Percentiles rank a stretch among this genome's conserved stretches.
Evolutionary conservation across 2,113 vertebrate genomes (phyloP).

Genomic region (Bubalus kerabau): DNA sequence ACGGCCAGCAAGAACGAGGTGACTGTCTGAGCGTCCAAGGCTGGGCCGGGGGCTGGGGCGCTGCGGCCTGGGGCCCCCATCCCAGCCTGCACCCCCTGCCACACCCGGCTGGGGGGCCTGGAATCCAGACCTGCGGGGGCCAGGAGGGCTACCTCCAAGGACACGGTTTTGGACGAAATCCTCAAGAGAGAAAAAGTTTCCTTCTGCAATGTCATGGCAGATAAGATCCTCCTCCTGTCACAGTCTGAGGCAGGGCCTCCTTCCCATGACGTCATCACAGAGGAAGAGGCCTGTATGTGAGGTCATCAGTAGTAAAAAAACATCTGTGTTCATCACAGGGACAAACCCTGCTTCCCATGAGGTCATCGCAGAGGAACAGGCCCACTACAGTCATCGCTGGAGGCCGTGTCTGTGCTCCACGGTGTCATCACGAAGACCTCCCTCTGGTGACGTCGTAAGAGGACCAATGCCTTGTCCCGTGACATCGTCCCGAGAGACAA

Average conservation of each 20-base stretch:
- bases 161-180: neutral
- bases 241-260: neutral
- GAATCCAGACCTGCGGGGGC: neutral
- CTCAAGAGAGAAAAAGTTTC: neutral
- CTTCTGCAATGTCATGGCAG: neutral
- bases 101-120: neutral
- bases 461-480: neutral
- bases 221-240: neutral
- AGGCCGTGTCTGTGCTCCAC: neutral
- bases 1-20: slow-evolving; percentile 90
- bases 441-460: neutral
- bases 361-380: neutral
- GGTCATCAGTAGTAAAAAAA: neutral
- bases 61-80: neutral
- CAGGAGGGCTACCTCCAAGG: neutral
- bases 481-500: neutral
- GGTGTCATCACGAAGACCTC: neutral
- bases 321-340: neutral
- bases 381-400: neutral
- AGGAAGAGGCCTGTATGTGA: neutral
- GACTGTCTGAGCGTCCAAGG: slow-evolving; percentile 90
- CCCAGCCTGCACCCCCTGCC: neutral
- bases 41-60: neutral
- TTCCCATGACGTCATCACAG: neutral
- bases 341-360: neutral